Conservation (phyloP, 1,140 invertebrate species). For the Musca vetustissima region DNA sequence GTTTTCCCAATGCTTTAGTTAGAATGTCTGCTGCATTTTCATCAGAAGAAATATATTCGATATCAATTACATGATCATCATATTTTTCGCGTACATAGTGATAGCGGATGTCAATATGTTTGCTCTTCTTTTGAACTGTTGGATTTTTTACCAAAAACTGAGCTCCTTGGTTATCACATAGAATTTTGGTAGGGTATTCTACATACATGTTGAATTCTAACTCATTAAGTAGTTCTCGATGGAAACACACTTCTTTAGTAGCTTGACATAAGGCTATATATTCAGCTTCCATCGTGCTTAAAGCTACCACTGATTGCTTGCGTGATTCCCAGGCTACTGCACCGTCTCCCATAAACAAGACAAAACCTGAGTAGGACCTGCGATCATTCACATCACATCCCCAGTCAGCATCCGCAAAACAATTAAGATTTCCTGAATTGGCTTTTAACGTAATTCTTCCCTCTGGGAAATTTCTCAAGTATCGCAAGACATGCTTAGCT, state of each 20-base stretch:
- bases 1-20: no score
- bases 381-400: no score
- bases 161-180: slow-evolving; percentile 16
- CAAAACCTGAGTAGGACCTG: no score
- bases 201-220: slow-evolving; percentile 7
- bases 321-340: slow-evolving; percentile 54
- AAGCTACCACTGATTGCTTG: slow-evolving; percentile 56
- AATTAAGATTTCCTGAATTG: no score
- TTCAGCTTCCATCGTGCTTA: no score
- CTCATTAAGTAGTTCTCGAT: slow-evolving; percentile 38
- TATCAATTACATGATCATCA: no score
- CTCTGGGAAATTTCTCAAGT: slow-evolving; percentile 5
- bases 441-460: slow-evolving; percentile 9
- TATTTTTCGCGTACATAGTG: no score
- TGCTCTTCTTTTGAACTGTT: slow-evolving; percentile 20
- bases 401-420: no score
- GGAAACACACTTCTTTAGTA: no score
- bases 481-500: slow-evolving; percentile 25
- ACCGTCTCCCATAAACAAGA: slow-evolving; percentile 37
- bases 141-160: slow-evolving; percentile 18
- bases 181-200: neutral
- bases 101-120: slow-evolving; percentile 24
- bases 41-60: no score
- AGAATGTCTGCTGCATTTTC: no score
- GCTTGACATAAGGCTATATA: no score